Conservation (phyloP, 2,797 vertebrate species). For the Monodelphis domestica region DNA sequence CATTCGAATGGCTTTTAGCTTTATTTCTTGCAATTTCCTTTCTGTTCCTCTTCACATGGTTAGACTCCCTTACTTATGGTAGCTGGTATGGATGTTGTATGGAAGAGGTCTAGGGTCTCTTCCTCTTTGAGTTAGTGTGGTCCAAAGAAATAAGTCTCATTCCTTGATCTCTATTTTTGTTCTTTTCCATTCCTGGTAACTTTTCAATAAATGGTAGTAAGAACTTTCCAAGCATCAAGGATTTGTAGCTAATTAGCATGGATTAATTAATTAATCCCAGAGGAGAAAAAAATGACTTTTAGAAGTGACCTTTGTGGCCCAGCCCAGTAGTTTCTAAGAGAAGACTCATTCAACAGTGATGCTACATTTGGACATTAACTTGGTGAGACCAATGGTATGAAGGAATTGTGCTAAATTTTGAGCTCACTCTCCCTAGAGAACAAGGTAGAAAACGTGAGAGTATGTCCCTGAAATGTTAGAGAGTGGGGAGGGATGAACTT, state of each 20-base stretch:
- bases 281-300: background rate
- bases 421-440: background rate
- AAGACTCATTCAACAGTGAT: background rate
- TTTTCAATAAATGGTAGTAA: background rate
- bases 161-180: background rate
- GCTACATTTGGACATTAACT: background rate
- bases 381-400: background rate
- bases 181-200: background rate
- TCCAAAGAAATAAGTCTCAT: background rate
- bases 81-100: background rate
- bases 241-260: background rate
- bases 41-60: background rate
- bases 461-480: background rate
- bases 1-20: background rate
- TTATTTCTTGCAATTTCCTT: background rate
- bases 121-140: background rate
- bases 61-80: background rate
- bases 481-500: background rate
- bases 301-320: background rate
- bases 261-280: no score
- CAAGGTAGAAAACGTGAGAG: background rate
- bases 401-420: background rate
- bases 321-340: background rate
- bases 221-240: background rate
- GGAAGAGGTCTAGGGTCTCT: background rate